Evolutionary conservation across 1,140 invertebrate species (phyloP).

Genomic region (Megathymus violae): DNA sequence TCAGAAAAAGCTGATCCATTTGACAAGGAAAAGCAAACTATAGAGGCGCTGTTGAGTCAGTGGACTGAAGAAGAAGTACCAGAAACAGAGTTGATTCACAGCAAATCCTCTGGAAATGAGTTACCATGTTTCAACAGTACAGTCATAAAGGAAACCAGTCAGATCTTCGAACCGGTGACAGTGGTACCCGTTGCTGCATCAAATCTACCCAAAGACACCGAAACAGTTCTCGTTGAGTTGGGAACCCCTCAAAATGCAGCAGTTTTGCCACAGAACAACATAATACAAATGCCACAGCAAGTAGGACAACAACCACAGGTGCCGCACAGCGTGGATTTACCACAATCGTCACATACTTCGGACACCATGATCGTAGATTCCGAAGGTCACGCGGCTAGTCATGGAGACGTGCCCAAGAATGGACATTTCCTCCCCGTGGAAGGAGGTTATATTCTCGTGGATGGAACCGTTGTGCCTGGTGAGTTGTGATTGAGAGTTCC

Average conservation of each 20-base stretch:
- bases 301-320: constrained; percentile 9
- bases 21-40: constrained; percentile 69
- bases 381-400: too few species aligned
- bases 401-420: constrained; percentile 48
- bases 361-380: constrained; percentile 62
- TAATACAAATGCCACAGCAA: constrained; percentile 1
- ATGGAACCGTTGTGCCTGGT: constrained; percentile 61
- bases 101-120: constrained; percentile 43
- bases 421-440: constrained; percentile 72
- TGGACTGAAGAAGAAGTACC: constrained; percentile 79
- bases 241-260: constrained; percentile 40
- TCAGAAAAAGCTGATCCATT: constrained; percentile 73
- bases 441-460: constrained; percentile 73
- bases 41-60: constrained; percentile 75
- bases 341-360: constrained; percentile 4
- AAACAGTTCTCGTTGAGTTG: constrained; percentile 62
- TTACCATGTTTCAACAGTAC: constrained; percentile 68
- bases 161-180: constrained; percentile 69
- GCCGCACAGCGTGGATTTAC: constrained; percentile 1
- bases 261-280: neutral
- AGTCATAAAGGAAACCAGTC: constrained; percentile 67
- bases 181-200: constrained; percentile 52
- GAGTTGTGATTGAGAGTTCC: constrained; percentile 32
- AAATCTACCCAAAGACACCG: constrained; percentile 50
- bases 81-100: constrained; percentile 55